These are phyloP conservation scores for Brachypalpus laphriformis DNA, from an alignment of 2,888 invertebrate genomes.

Conservation along the genomic window DNA sequence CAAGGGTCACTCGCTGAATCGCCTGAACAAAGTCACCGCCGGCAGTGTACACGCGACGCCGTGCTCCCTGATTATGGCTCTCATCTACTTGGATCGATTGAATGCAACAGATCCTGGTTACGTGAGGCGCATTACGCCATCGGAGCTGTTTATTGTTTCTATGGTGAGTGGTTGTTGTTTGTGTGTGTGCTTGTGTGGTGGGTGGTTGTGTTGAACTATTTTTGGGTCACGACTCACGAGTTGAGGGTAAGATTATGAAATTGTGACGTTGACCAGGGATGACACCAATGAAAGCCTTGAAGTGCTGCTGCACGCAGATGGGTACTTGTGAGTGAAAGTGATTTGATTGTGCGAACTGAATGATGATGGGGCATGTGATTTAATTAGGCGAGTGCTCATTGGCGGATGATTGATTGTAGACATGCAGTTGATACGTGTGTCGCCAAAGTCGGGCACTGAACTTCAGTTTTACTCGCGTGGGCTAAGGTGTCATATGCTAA, in stretches of 20 bases:
- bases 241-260: constrained; percentile 24
- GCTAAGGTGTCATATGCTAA: no score
- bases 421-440: neutral
- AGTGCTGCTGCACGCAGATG: neutral
- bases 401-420: neutral
- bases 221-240: constrained; percentile 55
- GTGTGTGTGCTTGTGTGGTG: neutral
- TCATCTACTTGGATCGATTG: constrained; percentile 96
- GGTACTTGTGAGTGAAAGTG: constrained; percentile 56
- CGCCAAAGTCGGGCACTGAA: neutral
- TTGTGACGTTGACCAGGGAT: constrained; percentile 35
- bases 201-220: constrained; percentile 21
- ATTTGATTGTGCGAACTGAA: constrained; percentile 19
- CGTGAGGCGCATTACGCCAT: constrained; percentile 91
- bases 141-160: constrained; percentile 96
- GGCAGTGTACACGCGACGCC: constrained; percentile 93
- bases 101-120: constrained; percentile 92
- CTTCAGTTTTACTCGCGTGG: no score
- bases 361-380: constrained; percentile 36
- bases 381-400: neutral
- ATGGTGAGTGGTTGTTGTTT: constrained; percentile 85
- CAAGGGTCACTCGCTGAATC: constrained; percentile 89
- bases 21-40: constrained; percentile 90
- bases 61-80: constrained; percentile 95
- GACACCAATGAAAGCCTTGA: constrained; percentile 23